Evolutionary conservation across 1,140 invertebrate genomes (phyloP).

Genomic region (Bombus balteatus): DNA sequence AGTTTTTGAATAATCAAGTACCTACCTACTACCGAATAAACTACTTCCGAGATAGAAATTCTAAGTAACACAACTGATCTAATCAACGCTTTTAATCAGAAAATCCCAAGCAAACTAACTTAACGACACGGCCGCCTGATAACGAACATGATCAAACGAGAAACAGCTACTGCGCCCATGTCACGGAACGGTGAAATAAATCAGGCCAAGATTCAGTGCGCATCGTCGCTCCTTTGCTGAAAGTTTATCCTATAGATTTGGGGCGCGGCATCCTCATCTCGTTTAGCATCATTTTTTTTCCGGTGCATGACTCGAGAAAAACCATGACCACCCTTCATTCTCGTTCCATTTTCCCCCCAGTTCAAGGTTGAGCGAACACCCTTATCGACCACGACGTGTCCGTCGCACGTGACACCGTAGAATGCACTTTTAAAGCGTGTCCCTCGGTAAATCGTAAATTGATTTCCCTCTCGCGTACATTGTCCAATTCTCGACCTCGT

Average conservation of each 20-base stretch:
- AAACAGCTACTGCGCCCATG: neutral
- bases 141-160: slow-evolving; percentile 32
- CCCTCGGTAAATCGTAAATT: slow-evolving; percentile 50
- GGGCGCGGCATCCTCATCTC: neutral
- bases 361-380: slow-evolving; percentile 42
- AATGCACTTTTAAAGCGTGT: slow-evolving; percentile 43
- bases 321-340: slow-evolving; percentile 44
- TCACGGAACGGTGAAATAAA: slow-evolving; percentile 22
- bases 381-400: slow-evolving; percentile 4
- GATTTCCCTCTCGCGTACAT: slow-evolving; percentile 38
- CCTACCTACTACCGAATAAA: neutral
- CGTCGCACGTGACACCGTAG: slow-evolving; percentile 36
- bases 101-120: neutral
- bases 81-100: neutral
- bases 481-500: slow-evolving; percentile 10
- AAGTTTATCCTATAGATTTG: slow-evolving; percentile 25
- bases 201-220: slow-evolving; percentile 33
- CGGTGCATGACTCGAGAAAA: slow-evolving; percentile 29
- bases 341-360: neutral
- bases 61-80: neutral
- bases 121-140: neutral
- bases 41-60: neutral
- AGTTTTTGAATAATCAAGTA: neutral
- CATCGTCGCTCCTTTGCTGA: slow-evolving; percentile 7
- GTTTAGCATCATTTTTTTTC: slow-evolving; percentile 18